Evolutionary conservation across 2,797 vertebrate genomes (phyloP), one percentile per base, ranked within the genome.

Genomic region (Petrocephalus sullivani): DNA sequence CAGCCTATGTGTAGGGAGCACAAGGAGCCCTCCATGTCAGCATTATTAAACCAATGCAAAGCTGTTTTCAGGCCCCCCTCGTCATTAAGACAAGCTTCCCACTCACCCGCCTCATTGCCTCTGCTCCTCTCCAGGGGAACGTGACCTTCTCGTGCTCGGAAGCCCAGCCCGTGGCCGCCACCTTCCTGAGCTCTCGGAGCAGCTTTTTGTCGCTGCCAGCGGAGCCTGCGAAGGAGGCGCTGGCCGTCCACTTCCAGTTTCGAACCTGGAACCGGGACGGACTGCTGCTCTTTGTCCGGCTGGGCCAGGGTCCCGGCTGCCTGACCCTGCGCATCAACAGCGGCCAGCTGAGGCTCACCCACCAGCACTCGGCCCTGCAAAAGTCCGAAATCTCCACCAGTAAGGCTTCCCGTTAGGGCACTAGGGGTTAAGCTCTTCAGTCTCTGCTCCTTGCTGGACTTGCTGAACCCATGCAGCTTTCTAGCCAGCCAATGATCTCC

Each of bases 121-220:
- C 41, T 12, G n/a, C 37, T 83, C n/a, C 19, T 53, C n/a, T 82
- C 8, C 93, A 99, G 98, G 98, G 98, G 89, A 99, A 99, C 0
- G 97, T 99, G 94, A 99, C 97, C 91, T 99, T 99, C 96, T 97
- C 96, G 61, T 99, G 98, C 93, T 97, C 97, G 0, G 97, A 97
- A 92, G 96, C 97, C 91, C 97, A 96, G 91, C 96, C 97, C 93
- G 96, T 97, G 90, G 96, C 97, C 28, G 96, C 97, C 94, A 99
- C 98, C 90, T 99, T 99, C 90, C 91, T 96, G 93, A 97, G 94
- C 91, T 91, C 95, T 92, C 95, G 93, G 90, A 95, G 93, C 94
- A 98, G 98, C 94, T 99, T 97, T 92, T 94, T 99, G 95, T 94
- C 96, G 0, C 93, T 99, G 81, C 97, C 97, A 0, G 96, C 96